Evolutionary conservation across 2,888 invertebrate species (phyloP).

Genomic region (Oscheius sp.): DNA sequence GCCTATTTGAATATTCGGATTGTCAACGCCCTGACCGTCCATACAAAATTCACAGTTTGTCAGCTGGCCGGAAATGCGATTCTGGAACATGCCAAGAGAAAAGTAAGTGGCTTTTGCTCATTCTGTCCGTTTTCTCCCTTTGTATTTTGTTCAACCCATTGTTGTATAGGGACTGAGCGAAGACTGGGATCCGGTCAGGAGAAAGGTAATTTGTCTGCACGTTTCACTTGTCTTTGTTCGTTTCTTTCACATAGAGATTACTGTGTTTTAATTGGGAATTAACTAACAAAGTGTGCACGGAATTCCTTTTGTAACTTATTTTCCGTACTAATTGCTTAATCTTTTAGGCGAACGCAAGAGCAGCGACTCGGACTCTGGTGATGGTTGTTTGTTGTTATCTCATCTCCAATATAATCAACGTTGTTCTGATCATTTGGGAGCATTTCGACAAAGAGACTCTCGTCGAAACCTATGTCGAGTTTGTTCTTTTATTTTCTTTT

Average conservation of each 20-base stretch:
- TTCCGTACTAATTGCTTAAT: background rate
- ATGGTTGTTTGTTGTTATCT: constrained; percentile 66
- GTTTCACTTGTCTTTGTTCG: background rate
- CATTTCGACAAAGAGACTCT: constrained; percentile 57
- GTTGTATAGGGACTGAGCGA: background rate
- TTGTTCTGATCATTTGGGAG: constrained; percentile 63
- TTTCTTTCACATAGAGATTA: background rate
- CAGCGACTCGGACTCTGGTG: constrained; percentile 66
- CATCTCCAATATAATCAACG: constrained; percentile 65
- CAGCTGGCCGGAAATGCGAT: constrained; percentile 34
- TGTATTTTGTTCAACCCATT: constrained; percentile 1
- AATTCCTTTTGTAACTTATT: background rate
- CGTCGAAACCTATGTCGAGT: constrained; percentile 37
- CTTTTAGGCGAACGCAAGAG: constrained; percentile 55
- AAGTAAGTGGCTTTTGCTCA: constrained; percentile 29
- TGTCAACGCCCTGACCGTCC: constrained; percentile 45
- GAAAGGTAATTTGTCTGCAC: constrained; percentile 17
- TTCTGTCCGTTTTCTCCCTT: constrained; percentile 12
- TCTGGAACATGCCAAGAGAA: constrained; percentile 37
- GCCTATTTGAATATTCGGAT: constrained; percentile 62
- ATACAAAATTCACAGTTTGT: constrained; percentile 29
- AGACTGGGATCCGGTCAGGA: constrained; percentile 12
- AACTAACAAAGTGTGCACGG: background rate
- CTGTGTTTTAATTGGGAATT: background rate
- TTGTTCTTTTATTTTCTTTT: constrained; percentile 19